Percentiles rank a stretch among this genome's conserved stretches.
Conservation (phyloP, 2,113 vertebrate species). For the Mesembrinibis cayennensis region DNA sequence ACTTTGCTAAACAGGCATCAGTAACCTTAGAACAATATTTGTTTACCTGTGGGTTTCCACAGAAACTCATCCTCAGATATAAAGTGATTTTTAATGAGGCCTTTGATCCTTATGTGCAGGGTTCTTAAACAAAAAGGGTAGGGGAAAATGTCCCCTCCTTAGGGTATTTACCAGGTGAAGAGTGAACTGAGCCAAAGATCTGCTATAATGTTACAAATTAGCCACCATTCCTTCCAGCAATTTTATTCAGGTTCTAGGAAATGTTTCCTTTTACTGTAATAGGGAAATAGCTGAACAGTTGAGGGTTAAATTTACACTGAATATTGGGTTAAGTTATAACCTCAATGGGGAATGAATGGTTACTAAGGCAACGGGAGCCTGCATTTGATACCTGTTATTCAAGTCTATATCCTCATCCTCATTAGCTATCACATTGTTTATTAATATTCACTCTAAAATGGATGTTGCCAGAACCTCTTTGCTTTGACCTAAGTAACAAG, state of each 20-base stretch:
- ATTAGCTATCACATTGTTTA: constrained; percentile 27
- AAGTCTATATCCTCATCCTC: not conserved
- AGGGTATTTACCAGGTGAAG: not conserved
- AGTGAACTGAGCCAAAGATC: not conserved
- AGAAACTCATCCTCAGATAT: not conserved
- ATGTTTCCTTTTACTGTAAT: not conserved
- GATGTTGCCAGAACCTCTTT: not conserved
- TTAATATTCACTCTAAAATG: constrained; percentile 16
- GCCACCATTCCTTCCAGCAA: not conserved
- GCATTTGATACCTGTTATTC: constrained; percentile 9
- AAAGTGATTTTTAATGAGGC: not conserved
- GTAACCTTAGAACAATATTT: not conserved
- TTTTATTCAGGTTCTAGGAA: not conserved
- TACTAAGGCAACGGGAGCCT: constrained; percentile 53
- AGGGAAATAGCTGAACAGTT: not conserved
- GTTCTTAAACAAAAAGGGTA: not conserved
- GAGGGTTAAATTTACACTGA: constrained; percentile 1
- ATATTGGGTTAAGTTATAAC: constrained; percentile 6
- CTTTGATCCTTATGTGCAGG: not conserved
- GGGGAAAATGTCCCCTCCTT: not conserved
- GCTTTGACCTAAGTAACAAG: not conserved
- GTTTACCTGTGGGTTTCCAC: not conserved
- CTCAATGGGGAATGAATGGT: not conserved
- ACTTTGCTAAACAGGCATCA: not conserved
- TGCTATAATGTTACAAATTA: not conserved